phyloP scores from a whole-genome alignment of 2,113 vertebrate genomes.

The Rostratula benghalensis region DNA sequence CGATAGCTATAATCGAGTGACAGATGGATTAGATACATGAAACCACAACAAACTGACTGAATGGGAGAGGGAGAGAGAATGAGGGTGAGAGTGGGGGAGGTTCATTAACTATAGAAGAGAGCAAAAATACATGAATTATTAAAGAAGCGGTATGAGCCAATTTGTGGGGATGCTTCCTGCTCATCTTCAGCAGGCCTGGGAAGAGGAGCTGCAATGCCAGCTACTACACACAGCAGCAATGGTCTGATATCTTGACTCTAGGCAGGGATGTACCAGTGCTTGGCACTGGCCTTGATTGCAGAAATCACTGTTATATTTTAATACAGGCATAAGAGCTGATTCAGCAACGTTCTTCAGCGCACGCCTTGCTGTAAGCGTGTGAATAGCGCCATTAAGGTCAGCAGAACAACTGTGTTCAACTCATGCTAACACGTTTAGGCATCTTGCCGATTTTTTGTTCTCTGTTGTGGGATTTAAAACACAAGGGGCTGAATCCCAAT shows the following conservation, averaged over 20 bases:
- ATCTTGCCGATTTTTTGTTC: background rate
- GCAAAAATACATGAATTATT: conserved; percentile 77
- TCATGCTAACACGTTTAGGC: background rate
- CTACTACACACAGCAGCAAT: conserved; percentile 24
- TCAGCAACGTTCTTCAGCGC: background rate
- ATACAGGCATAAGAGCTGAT: conserved; percentile 22
- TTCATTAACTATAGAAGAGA: conserved; percentile 76
- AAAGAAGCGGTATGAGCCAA: conserved; percentile 60
- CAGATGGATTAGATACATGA: conserved; percentile 77
- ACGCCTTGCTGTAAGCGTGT: background rate
- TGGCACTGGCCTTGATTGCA: conserved; percentile 59
- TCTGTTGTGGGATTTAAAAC: background rate
- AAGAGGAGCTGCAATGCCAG: conserved; percentile 61
- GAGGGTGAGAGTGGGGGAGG: conserved; percentile 57
- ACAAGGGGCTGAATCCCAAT: background rate
- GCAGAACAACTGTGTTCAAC: background rate
- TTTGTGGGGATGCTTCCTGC: conserved; percentile 66
- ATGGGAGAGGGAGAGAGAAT: conserved; percentile 64
- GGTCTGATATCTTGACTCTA: conserved; percentile 35
- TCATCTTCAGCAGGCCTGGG: conserved; percentile 60
- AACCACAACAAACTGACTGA: conserved; percentile 75
- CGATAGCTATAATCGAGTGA: conserved; percentile 72
- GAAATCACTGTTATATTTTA: conserved; percentile 49
- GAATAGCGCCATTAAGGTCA: conserved; percentile 5
- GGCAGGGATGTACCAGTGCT: conserved; percentile 30